Percentiles rank a stretch among this genome's conserved stretches.
Conservation (phyloP, 2,888 invertebrate genomes). For the Apamea anceps region DNA sequence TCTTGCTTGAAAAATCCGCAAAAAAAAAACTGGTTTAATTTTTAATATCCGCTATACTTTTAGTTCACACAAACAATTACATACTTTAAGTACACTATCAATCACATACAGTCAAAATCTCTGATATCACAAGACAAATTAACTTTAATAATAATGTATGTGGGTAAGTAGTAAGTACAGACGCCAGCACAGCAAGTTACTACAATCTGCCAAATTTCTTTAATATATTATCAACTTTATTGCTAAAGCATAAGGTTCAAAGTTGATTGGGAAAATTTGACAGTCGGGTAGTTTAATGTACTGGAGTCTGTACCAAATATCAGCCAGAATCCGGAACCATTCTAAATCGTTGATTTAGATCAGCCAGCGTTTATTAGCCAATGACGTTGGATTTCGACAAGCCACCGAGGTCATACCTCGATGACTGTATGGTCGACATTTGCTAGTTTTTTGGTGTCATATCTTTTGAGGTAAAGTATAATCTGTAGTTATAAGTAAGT, state of each 20-base stretch:
- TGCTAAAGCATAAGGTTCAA: too few relatives aligned
- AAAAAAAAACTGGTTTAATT: not conserved
- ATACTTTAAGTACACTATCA: conserved; percentile 9
- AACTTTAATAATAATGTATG: conserved; percentile 1
- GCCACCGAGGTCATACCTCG: conserved; percentile 70
- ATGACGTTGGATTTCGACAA: conserved; percentile 67
- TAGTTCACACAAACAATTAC: conserved; percentile 8
- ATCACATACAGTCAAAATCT: conserved; percentile 14
- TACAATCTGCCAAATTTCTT: too few relatives aligned
- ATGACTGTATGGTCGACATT: conserved; percentile 55
- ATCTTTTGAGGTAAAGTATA: conserved; percentile 4
- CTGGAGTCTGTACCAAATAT: conserved; percentile 20
- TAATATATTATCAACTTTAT: too few relatives aligned
- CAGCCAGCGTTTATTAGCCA: conserved; percentile 62
- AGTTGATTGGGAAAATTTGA: too few relatives aligned
- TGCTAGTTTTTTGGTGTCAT: conserved; percentile 11
- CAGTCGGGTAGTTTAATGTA: too few relatives aligned
- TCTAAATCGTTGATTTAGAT: conserved; percentile 66
- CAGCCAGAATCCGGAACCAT: conserved; percentile 65
- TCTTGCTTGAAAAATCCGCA: not conserved
- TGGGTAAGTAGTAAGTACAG: conserved; percentile 5
- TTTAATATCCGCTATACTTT: not conserved
- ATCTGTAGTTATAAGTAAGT: not conserved
- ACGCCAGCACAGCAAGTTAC: too few relatives aligned
- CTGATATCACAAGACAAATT: conserved; percentile 23